Percentiles rank a stretch among this genome's conserved stretches.
Evolutionary conservation across 2,888 invertebrate species (phyloP).

Genomic region (Dyspetes luteomarginatus): DNA sequence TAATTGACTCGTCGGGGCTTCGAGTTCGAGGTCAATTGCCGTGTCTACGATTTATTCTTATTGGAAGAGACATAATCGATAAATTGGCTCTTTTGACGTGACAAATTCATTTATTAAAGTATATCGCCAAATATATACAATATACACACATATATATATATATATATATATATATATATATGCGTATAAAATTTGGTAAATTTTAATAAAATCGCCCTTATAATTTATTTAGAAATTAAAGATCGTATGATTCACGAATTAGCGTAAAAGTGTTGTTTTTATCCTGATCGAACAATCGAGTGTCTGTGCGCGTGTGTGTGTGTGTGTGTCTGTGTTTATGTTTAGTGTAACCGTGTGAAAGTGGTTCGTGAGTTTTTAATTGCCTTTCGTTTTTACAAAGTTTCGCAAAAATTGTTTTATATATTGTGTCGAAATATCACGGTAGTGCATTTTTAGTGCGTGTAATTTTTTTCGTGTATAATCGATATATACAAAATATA

Average conservation of each 20-base stretch:
- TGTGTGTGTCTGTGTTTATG: neutral
- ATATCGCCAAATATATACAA: too few relatives aligned
- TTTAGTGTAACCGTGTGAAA: neutral
- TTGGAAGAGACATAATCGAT: too few relatives aligned
- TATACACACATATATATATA: too few relatives aligned
- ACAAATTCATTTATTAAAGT: too few relatives aligned
- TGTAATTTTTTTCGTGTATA: constrained; percentile 11
- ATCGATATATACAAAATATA: neutral
- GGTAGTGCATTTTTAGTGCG: neutral
- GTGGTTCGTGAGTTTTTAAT: neutral
- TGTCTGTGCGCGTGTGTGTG: constrained; percentile 5
- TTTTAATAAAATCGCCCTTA: neutral
- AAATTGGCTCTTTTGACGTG: neutral
- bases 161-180: too few relatives aligned
- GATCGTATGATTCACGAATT: neutral
- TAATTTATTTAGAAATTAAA: neutral
- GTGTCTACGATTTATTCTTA: too few relatives aligned
- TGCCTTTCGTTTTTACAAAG: neutral
- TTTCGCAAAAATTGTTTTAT: neutral
- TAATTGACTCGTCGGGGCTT: constrained; percentile 3
- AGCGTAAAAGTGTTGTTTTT: neutral
- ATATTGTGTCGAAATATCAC: neutral
- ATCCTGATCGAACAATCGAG: neutral
- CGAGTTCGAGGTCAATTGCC: neutral
- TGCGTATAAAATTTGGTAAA: too few relatives aligned